Evolutionary conservation across 2,797 vertebrate genomes (phyloP).

Genomic region (Kryptolebias ocellatus): DNA sequence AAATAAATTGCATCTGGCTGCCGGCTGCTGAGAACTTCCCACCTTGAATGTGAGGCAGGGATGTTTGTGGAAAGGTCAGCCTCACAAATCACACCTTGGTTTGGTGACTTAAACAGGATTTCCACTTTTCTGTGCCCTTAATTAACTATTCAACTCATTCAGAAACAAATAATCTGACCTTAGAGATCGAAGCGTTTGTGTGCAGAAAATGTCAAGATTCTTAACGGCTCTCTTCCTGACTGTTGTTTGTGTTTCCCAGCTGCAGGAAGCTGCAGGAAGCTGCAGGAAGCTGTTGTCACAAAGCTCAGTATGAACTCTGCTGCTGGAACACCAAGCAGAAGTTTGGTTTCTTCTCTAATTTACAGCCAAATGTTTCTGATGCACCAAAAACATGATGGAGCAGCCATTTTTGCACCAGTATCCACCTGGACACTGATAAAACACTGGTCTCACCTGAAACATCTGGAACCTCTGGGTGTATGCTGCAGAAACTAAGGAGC

Average conservation of each 20-base stretch:
- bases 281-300: background rate
- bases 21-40: conserved; percentile 30
- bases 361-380: too few relatives aligned
- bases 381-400: too few relatives aligned
- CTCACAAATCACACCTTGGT: conserved; percentile 24
- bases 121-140: conserved; percentile 27
- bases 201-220: conserved; percentile 11
- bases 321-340: too few relatives aligned
- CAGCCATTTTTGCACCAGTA: too few relatives aligned
- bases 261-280: background rate
- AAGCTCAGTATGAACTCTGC: too few relatives aligned
- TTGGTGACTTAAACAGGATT: conserved; percentile 18
- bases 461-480: too few relatives aligned
- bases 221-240: background rate
- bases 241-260: background rate
- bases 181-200: background rate
- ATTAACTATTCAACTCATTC: conserved; percentile 25
- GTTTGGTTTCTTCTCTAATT: too few relatives aligned
- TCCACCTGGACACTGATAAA: too few relatives aligned
- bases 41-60: background rate
- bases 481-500: too few relatives aligned
- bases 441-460: too few relatives aligned
- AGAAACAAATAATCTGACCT: conserved; percentile 26
- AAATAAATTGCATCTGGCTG: conserved; percentile 38
- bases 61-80: conserved; percentile 45